Evolutionary conservation across 2,113 vertebrate genomes (phyloP).

Genomic region (Hirundichthys speculiger): DNA sequence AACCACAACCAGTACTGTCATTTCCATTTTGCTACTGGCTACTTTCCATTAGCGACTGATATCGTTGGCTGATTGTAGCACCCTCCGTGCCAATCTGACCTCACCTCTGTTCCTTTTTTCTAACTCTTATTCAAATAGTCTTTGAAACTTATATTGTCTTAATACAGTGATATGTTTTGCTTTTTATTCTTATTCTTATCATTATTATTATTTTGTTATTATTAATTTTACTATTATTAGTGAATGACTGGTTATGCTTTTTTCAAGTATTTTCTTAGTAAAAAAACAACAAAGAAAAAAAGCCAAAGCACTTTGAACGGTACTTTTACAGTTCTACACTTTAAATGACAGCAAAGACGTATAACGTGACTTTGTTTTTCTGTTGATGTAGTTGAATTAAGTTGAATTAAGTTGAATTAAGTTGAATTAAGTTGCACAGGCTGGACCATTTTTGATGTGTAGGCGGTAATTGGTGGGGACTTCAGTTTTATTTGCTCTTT

Average conservation of each 20-base stretch:
- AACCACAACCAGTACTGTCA: constrained; percentile 78
- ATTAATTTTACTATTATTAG: too few relatives aligned
- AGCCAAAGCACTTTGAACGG: constrained; percentile 74
- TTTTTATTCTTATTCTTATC: too few relatives aligned
- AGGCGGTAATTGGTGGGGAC: too few relatives aligned
- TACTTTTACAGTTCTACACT: constrained; percentile 72
- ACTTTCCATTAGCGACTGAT: constrained; percentile 80
- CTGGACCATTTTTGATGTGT: constrained; percentile 30
- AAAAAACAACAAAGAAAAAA: constrained; percentile 51
- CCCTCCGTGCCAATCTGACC: constrained; percentile 67
- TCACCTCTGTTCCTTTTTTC: constrained; percentile 39
- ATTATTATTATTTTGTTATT: too few relatives aligned
- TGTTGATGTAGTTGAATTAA: constrained; percentile 33
- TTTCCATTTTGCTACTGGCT: constrained; percentile 83
- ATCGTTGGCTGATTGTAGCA: constrained; percentile 71
- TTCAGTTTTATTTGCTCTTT: too few relatives aligned
- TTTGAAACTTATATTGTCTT: constrained; percentile 67
- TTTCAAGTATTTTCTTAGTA: constrained; percentile 60
- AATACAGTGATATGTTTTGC: constrained; percentile 54
- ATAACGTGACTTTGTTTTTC: constrained; percentile 54
- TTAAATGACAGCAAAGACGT: constrained; percentile 58
- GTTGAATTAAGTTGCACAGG: constrained; percentile 35
- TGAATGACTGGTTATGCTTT: constrained; percentile 40
- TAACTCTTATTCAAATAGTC: constrained; percentile 44
- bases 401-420: too few relatives aligned